Base-by-base conservation (phyloP, 64 coral and sea anemone species). In the Dendronephthya gigantea region DNA sequence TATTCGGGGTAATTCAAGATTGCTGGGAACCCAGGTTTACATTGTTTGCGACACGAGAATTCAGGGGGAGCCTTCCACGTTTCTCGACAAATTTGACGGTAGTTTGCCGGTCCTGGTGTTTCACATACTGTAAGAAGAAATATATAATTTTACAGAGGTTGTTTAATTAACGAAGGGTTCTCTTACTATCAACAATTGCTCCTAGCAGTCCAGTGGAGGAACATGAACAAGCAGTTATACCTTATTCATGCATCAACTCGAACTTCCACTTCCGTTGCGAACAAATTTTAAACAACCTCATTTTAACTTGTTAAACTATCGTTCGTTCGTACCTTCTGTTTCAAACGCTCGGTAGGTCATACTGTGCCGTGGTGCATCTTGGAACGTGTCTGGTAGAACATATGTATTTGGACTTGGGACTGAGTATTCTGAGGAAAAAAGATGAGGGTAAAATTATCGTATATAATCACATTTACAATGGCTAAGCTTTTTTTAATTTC, bases 341-440 rank as follows among this genome's bases (percentile, higher is more conserved):
- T 89, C 88, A 35, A 89, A 62, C 8, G 81, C 23, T 47, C 82
- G 45, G 82, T 84, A 84, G 7, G 88, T 89, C 88, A 89, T 83
- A 84, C 81, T 89, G 82, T 83, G 82, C 30, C 17, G 5, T 66
- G 82, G 25, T 48, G 82, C 68, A 32, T 33, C 43, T 40, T 9
- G 35, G 82, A 89, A 89, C 45, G 28, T 22, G 17, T 79, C 72
- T 12, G 72, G 72, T 39, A 79, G 14, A 39, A 39, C 2, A 22
- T 89, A 89, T 7, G 82, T 62, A 39, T 84, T 89, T 0, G 88
- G 88, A 47, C 88, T 84, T 47, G 88, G 88, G 23, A 59, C 52
- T 32, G 82, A 16, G 48, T 19, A 47, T 11, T 16, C 88, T 89
- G 36, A 7, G 40, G 32, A 76, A 82, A 14, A 16, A 47, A 40